phyloP scores from a whole-genome alignment of 2,888 invertebrate genomes.

The Dexiosoma caninum region DNA sequence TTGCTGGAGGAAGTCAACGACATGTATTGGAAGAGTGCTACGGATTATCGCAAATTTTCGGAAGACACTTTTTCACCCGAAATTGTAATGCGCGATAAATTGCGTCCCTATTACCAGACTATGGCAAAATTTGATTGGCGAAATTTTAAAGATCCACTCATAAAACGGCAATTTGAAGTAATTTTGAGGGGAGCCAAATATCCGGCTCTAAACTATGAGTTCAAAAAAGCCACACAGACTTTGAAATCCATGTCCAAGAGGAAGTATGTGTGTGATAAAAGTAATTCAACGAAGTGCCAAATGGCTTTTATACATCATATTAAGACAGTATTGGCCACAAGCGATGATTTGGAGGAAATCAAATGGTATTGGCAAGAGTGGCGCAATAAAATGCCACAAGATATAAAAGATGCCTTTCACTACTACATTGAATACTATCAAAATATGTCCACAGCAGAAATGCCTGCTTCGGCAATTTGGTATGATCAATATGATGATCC shows the following conservation, averaged over 20 bases:
- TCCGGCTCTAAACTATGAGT: constrained; percentile 64
- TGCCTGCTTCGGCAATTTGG: constrained; percentile 66
- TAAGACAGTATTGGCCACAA: constrained; percentile 66
- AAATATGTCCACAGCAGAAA: constrained; percentile 63
- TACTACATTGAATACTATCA: constrained; percentile 66
- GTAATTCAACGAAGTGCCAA: constrained; percentile 57
- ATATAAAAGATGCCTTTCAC: constrained; percentile 64
- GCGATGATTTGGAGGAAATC: constrained; percentile 67
- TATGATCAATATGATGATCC: constrained; percentile 68
- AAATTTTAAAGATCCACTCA: constrained; percentile 61
- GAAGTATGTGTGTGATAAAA: constrained; percentile 63
- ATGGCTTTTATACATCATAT: constrained; percentile 69
- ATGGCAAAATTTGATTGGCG: constrained; percentile 65
- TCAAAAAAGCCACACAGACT: constrained; percentile 64
- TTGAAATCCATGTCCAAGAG: constrained; percentile 65
- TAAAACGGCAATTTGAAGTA: constrained; percentile 66
- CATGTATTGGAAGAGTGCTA: constrained; percentile 65
- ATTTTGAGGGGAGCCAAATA: constrained; percentile 66
- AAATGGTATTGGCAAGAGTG: constrained; percentile 68
- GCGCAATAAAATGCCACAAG: constrained; percentile 67
- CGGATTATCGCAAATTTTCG: constrained; percentile 65
- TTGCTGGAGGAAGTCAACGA: constrained; percentile 64
- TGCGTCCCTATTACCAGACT: constrained; percentile 63
- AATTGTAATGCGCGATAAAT: constrained; percentile 67
- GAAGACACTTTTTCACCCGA: constrained; percentile 66